These are phyloP conservation scores for Lepilemur ruficaudatus DNA, from an alignment of 2,797 vertebrate genomes.

Conservation along the genomic window DNA sequence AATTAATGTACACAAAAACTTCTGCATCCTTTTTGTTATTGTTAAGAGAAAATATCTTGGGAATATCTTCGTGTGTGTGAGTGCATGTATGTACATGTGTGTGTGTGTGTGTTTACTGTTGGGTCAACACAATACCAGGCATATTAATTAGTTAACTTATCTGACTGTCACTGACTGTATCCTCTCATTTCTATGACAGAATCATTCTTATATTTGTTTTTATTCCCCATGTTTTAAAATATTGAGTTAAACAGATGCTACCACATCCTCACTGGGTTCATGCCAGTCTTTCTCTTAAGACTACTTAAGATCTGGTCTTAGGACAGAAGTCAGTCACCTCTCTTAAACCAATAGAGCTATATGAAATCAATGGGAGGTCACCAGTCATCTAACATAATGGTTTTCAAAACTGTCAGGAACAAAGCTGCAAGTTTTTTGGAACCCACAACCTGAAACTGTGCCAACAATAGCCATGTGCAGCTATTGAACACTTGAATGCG, in stretches of 20 bases:
- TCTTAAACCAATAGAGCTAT: neutral
- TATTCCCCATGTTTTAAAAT: neutral
- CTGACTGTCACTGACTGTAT: neutral
- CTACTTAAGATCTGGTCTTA: neutral
- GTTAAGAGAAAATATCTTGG: neutral
- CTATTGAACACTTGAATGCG: neutral
- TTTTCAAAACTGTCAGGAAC: neutral
- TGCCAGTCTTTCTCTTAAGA: conserved; percentile 20
- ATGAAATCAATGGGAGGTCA: neutral
- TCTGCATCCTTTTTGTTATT: neutral
- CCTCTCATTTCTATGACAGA: neutral
- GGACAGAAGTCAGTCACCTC: neutral
- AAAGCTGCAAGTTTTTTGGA: neutral
- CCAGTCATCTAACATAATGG: neutral
- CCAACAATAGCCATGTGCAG: neutral
- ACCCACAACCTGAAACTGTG: neutral
- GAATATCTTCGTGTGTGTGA: neutral
- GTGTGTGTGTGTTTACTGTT: neutral
- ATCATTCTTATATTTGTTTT: neutral
- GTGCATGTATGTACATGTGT: neutral
- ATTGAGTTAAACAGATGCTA: neutral
- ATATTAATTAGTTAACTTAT: neutral
- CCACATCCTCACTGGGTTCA: neutral
- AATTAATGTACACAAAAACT: neutral
- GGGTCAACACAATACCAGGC: neutral